These are phyloP conservation scores for Drosophila bipectinata DNA, from an alignment of 1,140 invertebrate genomes.

Conservation along the genomic window DNA sequence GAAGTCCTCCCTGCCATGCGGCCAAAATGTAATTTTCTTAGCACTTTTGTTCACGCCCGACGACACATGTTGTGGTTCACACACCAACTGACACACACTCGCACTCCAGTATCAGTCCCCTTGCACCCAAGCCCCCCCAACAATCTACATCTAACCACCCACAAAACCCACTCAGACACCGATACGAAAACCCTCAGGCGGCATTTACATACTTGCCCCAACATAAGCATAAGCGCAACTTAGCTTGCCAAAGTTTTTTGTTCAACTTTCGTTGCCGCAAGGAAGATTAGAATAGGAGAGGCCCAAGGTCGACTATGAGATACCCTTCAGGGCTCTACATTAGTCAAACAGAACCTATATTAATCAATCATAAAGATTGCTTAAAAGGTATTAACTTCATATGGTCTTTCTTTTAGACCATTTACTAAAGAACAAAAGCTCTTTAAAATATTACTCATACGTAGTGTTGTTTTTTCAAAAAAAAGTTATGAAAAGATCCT, in stretches of 20 bases:
- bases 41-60: slow-evolving; percentile 80
- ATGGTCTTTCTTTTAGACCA: neutral
- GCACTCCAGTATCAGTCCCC: neutral
- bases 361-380: too few species aligned
- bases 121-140: neutral
- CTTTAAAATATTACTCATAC: slow-evolving; percentile 4
- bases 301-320: slow-evolving; percentile 9
- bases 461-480: neutral
- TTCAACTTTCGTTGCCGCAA: slow-evolving; percentile 50
- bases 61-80: slow-evolving; percentile 80
- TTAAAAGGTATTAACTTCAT: too few species aligned
- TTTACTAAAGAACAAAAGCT: too few species aligned
- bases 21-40: slow-evolving; percentile 75
- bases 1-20: slow-evolving; percentile 31
- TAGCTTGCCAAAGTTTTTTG: slow-evolving; percentile 54
- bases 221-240: slow-evolving; percentile 65
- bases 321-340: slow-evolving; percentile 2
- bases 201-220: slow-evolving; percentile 64
- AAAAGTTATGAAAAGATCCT: neutral
- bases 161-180: slow-evolving; percentile 24
- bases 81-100: slow-evolving; percentile 47
- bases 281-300: slow-evolving; percentile 1
- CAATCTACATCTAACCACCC: slow-evolving; percentile 15
- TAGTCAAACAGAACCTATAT: too few species aligned
- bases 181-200: slow-evolving; percentile 42